Conservation (phyloP, 2,888 invertebrate species). For the Metacarcinus magister region DNA sequence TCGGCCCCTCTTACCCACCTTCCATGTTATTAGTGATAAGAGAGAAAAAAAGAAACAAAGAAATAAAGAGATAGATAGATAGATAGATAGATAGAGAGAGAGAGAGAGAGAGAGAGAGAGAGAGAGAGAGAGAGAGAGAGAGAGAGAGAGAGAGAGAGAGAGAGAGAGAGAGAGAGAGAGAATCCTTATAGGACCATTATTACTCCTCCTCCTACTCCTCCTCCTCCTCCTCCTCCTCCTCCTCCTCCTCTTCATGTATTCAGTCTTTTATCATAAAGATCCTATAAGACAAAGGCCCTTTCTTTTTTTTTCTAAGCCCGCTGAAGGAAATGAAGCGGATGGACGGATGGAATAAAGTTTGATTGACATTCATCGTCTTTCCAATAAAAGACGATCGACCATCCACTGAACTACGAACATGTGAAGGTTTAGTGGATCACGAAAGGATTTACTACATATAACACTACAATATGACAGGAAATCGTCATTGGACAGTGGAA, state of each 20-base stretch:
- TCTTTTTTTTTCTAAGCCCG: too few species aligned
- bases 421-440: too few species aligned
- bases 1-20: neutral
- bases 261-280: neutral
- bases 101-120: neutral
- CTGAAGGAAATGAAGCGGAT: neutral
- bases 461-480: too few species aligned
- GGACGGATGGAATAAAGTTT: too few species aligned
- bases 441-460: too few species aligned
- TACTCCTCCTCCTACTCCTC: neutral
- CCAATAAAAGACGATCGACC: too few species aligned
- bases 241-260: neutral
- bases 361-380: too few species aligned
- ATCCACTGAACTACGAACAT: too few species aligned
- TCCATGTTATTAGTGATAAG: too few species aligned
- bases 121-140: constrained; percentile 31
- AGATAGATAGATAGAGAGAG: constrained; percentile 9
- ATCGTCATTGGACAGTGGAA: too few species aligned
- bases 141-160: constrained; percentile 44
- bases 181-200: neutral
- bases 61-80: neutral
- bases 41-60: neutral
- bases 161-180: neutral
- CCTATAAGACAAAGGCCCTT: too few species aligned
- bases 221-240: neutral